Percentiles rank a stretch among this genome's conserved stretches.
phyloP scores from a whole-genome alignment of 2,113 vertebrate genomes.

The Phylloscopus whistleri region DNA sequence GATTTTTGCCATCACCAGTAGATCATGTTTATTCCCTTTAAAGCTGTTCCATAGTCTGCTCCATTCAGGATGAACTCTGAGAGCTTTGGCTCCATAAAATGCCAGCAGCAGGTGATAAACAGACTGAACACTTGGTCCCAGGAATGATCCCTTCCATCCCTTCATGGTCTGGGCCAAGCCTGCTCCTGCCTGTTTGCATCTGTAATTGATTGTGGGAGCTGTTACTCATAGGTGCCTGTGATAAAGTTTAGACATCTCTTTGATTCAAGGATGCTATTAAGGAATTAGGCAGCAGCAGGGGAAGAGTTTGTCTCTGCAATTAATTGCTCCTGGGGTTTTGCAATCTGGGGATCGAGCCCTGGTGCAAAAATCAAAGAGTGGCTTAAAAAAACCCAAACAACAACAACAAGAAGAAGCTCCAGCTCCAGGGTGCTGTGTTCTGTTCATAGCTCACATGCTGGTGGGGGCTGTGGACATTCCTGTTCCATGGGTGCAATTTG shows the following conservation, averaged over 20 bases:
- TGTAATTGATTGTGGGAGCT: conserved; percentile 46
- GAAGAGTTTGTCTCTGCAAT: conserved; percentile 35
- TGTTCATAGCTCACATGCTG: neutral
- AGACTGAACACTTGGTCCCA: neutral
- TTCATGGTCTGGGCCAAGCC: neutral
- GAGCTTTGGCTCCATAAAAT: neutral
- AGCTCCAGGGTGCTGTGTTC: neutral
- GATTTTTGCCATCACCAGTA: conserved; percentile 15
- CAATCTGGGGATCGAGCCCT: neutral
- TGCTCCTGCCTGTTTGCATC: conserved; percentile 14
- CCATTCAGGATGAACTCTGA: neutral
- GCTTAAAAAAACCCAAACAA: neutral
- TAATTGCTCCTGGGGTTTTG: conserved; percentile 33
- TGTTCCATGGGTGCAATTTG: neutral
- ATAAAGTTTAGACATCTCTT: conserved; percentile 48
- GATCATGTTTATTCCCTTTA: neutral
- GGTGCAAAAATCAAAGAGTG: neutral
- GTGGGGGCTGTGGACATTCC: neutral
- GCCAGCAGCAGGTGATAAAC: neutral
- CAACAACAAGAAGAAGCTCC: neutral
- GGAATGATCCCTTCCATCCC: neutral
- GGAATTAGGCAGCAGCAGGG: conserved; percentile 30
- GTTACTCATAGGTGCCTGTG: neutral
- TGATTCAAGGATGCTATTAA: conserved; percentile 58
- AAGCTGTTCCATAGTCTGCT: neutral